Conservation (phyloP, 2,797 vertebrate species). For the Lagocephalus sceleratus region DNA sequence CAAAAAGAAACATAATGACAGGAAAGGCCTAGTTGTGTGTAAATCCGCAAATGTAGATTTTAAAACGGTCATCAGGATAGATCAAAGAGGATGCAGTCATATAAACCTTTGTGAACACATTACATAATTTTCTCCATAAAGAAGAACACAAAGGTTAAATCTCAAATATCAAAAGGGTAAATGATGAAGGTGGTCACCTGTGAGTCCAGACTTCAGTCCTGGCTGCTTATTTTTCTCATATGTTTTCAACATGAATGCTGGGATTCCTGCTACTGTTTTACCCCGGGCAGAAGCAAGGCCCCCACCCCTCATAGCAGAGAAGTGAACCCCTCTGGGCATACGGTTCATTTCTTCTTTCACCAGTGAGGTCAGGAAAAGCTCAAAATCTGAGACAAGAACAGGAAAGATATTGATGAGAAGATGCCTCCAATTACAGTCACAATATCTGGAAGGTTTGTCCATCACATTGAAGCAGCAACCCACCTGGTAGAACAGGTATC, state of each 20-base stretch:
- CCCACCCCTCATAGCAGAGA: constrained; percentile 83
- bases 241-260: constrained; percentile 87
- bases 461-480: neutral
- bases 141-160: neutral
- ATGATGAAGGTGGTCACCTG: constrained; percentile 72
- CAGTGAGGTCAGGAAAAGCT: constrained; percentile 84
- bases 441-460: too few species aligned
- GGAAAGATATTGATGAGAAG: too few species aligned
- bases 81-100: too few species aligned
- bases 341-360: constrained; percentile 89
- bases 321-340: constrained; percentile 93
- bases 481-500: constrained; percentile 82
- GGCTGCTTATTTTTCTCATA: constrained; percentile 96
- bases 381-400: constrained; percentile 72
- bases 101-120: too few species aligned
- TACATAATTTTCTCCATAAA: too few species aligned
- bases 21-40: too few species aligned
- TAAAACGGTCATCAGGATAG: too few species aligned
- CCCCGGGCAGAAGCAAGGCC: constrained; percentile 81
- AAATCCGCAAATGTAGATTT: too few species aligned
- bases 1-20: constrained; percentile 13
- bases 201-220: constrained; percentile 89
- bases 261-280: constrained; percentile 85
- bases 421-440: too few species aligned
- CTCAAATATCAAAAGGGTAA: too few species aligned